A percentile compares a stretch with the other conserved stretches of the same genome.
Evolutionary conservation across 2,888 invertebrate species (phyloP).

Genomic region (Lepidocyrtoides sp.): DNA sequence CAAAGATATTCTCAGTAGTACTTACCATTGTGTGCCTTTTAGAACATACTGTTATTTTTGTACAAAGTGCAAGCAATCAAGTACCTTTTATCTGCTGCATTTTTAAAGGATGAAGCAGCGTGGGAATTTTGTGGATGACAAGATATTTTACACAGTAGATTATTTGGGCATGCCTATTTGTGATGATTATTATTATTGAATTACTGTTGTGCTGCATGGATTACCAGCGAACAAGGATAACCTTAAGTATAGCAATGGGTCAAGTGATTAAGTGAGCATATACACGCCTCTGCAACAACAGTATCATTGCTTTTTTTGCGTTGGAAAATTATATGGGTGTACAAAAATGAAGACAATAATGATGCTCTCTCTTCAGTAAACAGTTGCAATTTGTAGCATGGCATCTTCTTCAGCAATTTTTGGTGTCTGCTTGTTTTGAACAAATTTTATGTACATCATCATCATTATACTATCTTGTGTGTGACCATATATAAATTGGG

Average conservation of each 20-base stretch:
- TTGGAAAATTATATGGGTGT: background rate
- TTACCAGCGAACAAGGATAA: background rate
- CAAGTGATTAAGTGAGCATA: background rate
- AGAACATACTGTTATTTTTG: background rate
- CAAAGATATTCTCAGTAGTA: background rate
- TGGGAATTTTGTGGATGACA: constrained; percentile 50
- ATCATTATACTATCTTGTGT: constrained; percentile 2
- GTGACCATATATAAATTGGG: constrained; percentile 57
- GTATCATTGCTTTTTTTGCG: background rate
- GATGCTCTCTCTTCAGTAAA: background rate
- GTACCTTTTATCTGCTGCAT: background rate
- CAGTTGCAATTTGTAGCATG: too few species aligned
- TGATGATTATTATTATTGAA: background rate
- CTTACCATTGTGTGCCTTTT: too few species aligned
- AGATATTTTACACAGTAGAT: background rate
- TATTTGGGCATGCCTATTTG: background rate
- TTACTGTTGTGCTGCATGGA: background rate
- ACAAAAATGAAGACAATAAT: background rate
- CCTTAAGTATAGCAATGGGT: background rate
- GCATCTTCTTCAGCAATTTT: constrained; percentile 51
- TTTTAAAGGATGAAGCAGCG: constrained; percentile 46
- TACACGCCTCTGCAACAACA: background rate
- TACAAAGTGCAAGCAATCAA: background rate
- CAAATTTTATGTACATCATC: constrained; percentile 24
- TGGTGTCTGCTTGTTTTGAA: constrained; percentile 8